Evolutionary conservation across 2,113 vertebrate genomes (phyloP), one percentile per base, ranked within the genome.

Genomic region (Carlito syrichta): DNA sequence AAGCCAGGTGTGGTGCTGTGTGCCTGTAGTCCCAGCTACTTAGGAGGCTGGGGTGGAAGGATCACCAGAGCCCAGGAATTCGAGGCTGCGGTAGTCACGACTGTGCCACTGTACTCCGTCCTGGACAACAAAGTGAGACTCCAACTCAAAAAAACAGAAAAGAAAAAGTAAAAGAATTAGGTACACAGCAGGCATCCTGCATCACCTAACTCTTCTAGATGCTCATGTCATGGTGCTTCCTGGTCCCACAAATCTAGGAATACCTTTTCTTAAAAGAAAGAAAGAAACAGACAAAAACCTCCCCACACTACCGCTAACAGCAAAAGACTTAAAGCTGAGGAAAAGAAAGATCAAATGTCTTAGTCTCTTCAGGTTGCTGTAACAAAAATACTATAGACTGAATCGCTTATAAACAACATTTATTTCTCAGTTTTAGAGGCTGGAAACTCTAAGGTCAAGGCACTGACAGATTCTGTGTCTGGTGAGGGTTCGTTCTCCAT

Each of bases 151-250:
- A n/a, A n/a, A n/a, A n/a, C n/a, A n/a, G n/a, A n/a, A n/a, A n/a
- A n/a, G n/a, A n/a, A n/a, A n/a, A n/a, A n/a, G n/a, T n/a, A n/a
- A 20, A 92, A 98, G 95, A 97, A 97, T 96, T 97, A 97, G 97
- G 25, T n/a, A n/a, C 45, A 91, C 11, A 66, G 45, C 19, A 27
- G 73, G 56, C 40, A 68, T 81, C 83, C 62, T 68, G n/a, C 5
- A 13, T 32, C 45, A 54, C 32, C 17, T 73, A 17, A 20, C 22
- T 91, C 45, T 58, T 89, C 66, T 23, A 73, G 38, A 63, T 38
- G 27, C 25, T 87, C 82, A 43, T 88, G 32, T 48, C 16, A 48
- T 14, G 35, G 11, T 76, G 38, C 30, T 23, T 52, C n/a, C 20
- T 52, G 50, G 71, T 25, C 25, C 7, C 54, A 54, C 16, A 73